Base-by-base conservation (phyloP, 2,888 invertebrate species). In the Neuroscelio doddi region DNA sequence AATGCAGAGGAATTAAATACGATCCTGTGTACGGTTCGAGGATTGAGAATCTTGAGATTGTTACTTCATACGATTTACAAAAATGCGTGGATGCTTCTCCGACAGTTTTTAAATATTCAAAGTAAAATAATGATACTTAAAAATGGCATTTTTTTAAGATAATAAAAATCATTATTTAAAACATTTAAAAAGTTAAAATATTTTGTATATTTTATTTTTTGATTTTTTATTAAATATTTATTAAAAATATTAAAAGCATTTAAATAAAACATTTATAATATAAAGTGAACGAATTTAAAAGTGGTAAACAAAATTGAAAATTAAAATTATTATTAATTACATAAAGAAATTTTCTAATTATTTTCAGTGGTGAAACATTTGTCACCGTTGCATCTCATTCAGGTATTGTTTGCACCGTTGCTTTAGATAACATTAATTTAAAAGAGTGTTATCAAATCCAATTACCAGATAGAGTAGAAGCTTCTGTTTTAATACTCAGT, bases 21-120 rank as follows among this genome's bases (percentile, higher is more conserved):
- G 32, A 29, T 49, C 5, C 12, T 1, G 30, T 0, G 1, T 10
- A 45, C 47, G 3, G 10, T n/a, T 42, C 39, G 3, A 7, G 17
- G 52, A 52, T 63, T 12, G 29, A 57, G 34, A 45, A 55, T 12
- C 55, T 87, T 50, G 27, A 66, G 21, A 9, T 77, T 38, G 4
- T 61, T 90, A 91, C 86, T 85, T 66, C 52, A 1, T 88, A 86
- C 79, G 85, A 93, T 82, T 88, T 92, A 46, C 86, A 88, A 32
- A 95, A 94, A 84, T 96, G 96, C 86, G 89, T 96, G 7, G 95
- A 96, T 87, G 91, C 93, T 5, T 89, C 93, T 9, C 93, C 94
- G 14, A 85, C 88, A 15, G 70, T 90, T 46, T 87, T 88, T 70
- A 73, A 85, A 51, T 87, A 68, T 81, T 86, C 87, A 29, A 83